phyloP scores from a whole-genome alignment of 2,113 vertebrate species.

The Apteryx mantelli region DNA sequence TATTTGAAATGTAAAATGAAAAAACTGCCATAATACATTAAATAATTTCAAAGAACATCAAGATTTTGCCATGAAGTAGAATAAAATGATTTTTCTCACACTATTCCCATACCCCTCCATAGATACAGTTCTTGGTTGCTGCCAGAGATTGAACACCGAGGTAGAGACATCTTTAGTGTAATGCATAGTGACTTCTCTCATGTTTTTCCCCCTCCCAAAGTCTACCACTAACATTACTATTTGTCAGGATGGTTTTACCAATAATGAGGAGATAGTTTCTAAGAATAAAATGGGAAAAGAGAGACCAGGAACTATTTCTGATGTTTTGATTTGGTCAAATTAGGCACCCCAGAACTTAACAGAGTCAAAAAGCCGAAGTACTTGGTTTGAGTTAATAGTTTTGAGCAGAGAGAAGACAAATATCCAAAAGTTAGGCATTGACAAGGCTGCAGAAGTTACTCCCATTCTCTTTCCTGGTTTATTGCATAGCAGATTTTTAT shows the following conservation, averaged over 20 bases:
- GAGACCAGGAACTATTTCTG: not conserved
- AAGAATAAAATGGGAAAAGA: not conserved
- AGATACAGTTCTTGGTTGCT: not conserved
- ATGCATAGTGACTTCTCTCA: rapidly evolving
- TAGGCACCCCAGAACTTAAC: not conserved
- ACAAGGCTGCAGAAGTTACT: not conserved
- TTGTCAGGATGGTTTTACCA: not conserved
- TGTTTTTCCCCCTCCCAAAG: too few species aligned
- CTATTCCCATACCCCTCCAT: not conserved
- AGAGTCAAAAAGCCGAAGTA: not conserved
- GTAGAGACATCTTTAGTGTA: rapidly evolving
- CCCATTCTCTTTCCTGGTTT: not conserved
- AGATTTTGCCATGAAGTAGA: not conserved
- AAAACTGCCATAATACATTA: rapidly evolving
- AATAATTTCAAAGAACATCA: not conserved
- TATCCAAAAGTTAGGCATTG: rapidly evolving
- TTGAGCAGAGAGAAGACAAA: rapidly evolving
- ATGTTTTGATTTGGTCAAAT: not conserved
- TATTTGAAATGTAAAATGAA: not conserved
- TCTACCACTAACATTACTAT: rapidly evolving
- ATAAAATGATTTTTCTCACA: not conserved
- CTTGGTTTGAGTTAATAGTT: not conserved
- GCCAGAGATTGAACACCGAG: not conserved
- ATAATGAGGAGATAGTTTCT: not conserved
- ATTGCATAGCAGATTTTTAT: not conserved